Evolutionary conservation across 2,888 invertebrate genomes (phyloP), one percentile per base, ranked within the genome.

Genomic region (Disparrhopalites patrizii): DNA sequence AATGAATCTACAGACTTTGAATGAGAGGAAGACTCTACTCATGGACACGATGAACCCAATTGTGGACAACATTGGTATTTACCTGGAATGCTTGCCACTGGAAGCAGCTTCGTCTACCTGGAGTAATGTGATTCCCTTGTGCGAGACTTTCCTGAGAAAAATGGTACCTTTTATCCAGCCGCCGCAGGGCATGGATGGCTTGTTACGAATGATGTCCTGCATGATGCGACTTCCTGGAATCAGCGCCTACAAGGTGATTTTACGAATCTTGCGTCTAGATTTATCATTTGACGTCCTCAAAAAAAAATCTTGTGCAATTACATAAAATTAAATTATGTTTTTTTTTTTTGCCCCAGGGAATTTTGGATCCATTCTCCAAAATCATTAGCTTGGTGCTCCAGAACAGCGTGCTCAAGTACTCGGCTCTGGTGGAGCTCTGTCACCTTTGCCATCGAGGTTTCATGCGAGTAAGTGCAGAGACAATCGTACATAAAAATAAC

Each of bases 291-390:
- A n/a, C n/a, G n/a, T n/a, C n/a, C n/a, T n/a, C n/a, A n/a, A n/a
- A n/a, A n/a, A n/a, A n/a, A n/a, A n/a, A n/a, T n/a, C n/a, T n/a
- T n/a, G n/a, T n/a, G n/a, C n/a, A n/a, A n/a, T n/a, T n/a, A n/a
- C n/a, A n/a, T n/a, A n/a, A n/a, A n/a, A n/a, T n/a, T 23, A 31
- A 15, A 8, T 28, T 36, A 54, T 43, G 27, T 30, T 56, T 27
- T 64, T 64, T 62, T 68, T 79, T 80, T 65, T 79, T n/a, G n/a
- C n/a, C n/a, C n/a, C n/a, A 89, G 87, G 88, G 88, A 20, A 85
- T 97, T 72, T 82, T 98, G 76, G 98, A 98, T 78, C 94, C 96
- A 1, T 95, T 97, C 78, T 91, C 96, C 0, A 98, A 98, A 83
- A 87, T 97, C 71, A 80, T 98, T 67, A 91, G 93, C 78, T 91